Conservation (phyloP, 2,113 vertebrate genomes). For the Hippocampus guttulatus region DNA sequence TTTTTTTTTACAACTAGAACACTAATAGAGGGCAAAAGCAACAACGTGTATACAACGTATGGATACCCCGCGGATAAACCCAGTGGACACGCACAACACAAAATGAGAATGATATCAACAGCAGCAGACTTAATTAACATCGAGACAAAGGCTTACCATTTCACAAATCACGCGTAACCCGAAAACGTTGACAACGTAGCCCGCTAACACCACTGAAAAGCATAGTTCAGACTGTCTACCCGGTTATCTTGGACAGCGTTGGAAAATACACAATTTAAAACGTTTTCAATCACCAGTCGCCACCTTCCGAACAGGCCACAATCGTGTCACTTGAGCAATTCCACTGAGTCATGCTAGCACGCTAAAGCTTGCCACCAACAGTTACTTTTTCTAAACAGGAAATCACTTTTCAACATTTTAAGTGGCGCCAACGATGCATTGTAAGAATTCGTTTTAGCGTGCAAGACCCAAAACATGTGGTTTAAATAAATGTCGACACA, state of each 20-base stretch:
- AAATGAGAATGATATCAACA: neutral
- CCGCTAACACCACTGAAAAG: neutral
- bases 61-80: neutral
- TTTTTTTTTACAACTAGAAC: too few relatives aligned
- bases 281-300: neutral
- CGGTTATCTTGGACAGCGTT: too few relatives aligned
- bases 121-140: neutral
- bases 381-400: neutral
- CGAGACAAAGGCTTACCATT: neutral
- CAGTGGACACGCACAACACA: neutral
- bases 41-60: neutral
- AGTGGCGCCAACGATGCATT: neutral
- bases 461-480: too few relatives aligned
- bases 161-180: neutral
- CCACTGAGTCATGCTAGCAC: conserved; percentile 77
- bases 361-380: conserved; percentile 39
- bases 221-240: neutral
- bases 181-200: neutral
- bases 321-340: conserved; percentile 71
- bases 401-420: neutral
- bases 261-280: neutral
- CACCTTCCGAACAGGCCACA: conserved; percentile 62
- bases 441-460: neutral
- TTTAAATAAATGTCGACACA: neutral
- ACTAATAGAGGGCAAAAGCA: too few relatives aligned